Evolutionary conservation across 1,140 invertebrate genomes (phyloP), one percentile per base, ranked within the genome.

Genomic region (Eulimnadia texana): DNA sequence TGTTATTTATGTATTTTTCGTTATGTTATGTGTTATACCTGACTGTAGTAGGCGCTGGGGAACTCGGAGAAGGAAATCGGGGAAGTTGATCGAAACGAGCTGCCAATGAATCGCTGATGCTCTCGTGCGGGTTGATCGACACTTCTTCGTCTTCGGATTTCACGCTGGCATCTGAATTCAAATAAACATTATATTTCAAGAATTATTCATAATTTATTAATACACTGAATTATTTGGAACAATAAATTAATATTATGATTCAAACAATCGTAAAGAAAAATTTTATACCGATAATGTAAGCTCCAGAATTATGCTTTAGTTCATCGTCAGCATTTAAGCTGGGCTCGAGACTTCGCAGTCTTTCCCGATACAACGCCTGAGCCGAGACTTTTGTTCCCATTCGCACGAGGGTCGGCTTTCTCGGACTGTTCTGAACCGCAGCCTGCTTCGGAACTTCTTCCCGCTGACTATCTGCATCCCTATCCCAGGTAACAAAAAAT

Each of bases 351-450:
- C 49, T 50, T 22, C 60, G 50, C 50, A 61, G 33, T 52, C 50
- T 27, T 42, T 61, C 50, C 6, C 60, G 60, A 33, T 52, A 53
- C 25, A 61, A 20, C 3, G 60, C 60, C 22, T 52, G 50, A n/a
- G 60, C 49, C 16, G 60, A 61, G 25, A 61, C 33, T 52, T 47
- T 52, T 11, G 60, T 61, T 16, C 60, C 60, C 60, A 61, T 61
- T 10, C 60, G 60, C 1, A 61, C 60, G 29, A 61, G 22, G 42
- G 60, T 54, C 19, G 20, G 52, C 42, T 61, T 61, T 3, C 55
- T 27, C 27, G 55, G 55, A n/a, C 55, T 57, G 3, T 27, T 57
- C 1, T 27, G 55, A 1, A 33, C 19, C 1, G n/a, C 13, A 27
- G 29, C 22, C 29, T 33, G 55, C 24, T n/a, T 10, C 27, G 11